Conservation (phyloP, 2,113 vertebrate species). For the Todiramphus saurophagus region DNA sequence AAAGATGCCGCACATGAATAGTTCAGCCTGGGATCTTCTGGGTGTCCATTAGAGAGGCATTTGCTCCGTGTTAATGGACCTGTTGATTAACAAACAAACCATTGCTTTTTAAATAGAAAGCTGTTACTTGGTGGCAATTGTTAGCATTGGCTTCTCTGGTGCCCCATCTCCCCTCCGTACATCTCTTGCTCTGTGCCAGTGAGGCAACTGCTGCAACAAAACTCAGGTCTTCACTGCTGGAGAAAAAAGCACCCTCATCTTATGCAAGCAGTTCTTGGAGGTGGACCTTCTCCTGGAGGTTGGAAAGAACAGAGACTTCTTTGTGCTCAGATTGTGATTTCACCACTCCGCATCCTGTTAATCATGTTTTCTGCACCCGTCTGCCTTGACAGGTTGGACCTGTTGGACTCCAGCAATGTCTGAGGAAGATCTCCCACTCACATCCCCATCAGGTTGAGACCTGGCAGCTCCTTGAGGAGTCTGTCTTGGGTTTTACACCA, state of each 20-base stretch:
- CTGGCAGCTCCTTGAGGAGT: neutral
- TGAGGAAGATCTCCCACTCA: neutral
- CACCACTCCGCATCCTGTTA: neutral
- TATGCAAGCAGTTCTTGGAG: neutral
- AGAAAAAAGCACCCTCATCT: neutral
- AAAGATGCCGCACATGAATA: conserved; percentile 22
- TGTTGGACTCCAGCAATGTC: neutral
- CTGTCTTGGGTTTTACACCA: neutral
- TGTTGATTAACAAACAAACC: conserved; percentile 52
- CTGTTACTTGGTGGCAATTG: neutral
- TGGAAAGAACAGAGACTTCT: neutral
- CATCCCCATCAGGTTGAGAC: neutral
- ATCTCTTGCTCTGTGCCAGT: neutral
- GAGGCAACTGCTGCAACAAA: neutral
- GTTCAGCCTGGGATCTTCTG: conserved; percentile 5
- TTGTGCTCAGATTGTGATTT: neutral
- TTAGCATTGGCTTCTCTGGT: neutral
- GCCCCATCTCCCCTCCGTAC: neutral
- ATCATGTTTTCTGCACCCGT: neutral
- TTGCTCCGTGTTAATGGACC: conserved; percentile 35
- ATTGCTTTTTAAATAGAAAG: conserved; percentile 20
- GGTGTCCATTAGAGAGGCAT: conserved; percentile 37
- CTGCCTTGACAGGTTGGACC: neutral
- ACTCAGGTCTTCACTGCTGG: neutral
- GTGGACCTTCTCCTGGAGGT: neutral